Percentiles rank a stretch among this genome's conserved stretches.
Conservation (phyloP, 2,888 invertebrate genomes). For the Tetragonisca angustula region DNA sequence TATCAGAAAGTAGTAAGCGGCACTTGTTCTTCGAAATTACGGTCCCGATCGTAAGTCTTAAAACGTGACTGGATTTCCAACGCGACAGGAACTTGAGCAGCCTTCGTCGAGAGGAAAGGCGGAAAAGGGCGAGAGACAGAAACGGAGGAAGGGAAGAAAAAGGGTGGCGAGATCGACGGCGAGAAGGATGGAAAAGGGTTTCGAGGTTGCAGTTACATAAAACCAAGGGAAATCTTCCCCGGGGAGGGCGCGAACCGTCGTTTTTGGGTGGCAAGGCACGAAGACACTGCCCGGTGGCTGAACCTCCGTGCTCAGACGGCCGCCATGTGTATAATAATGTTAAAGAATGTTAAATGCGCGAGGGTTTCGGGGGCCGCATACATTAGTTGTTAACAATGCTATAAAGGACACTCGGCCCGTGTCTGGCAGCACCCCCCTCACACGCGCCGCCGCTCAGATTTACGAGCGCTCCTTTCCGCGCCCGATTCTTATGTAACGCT, state of each 20-base stretch:
- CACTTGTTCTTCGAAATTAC: constrained; percentile 69
- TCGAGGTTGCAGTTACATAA: constrained; percentile 74
- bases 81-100: constrained; percentile 22
- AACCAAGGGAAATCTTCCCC: constrained; percentile 70
- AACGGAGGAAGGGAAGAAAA: neutral
- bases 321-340: constrained; percentile 84
- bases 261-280: constrained; percentile 37
- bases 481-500: constrained; percentile 78
- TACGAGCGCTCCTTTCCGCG: constrained; percentile 77
- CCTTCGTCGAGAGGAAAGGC: neutral
- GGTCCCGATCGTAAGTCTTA: constrained; percentile 71
- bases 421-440: constrained; percentile 63
- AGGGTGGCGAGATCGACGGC: neutral
- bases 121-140: neutral
- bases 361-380: constrained; percentile 80
- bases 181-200: constrained; percentile 60
- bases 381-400: constrained; percentile 84
- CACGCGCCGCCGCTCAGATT: constrained; percentile 72
- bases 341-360: constrained; percentile 83
- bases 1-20: constrained; percentile 68
- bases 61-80: constrained; percentile 69
- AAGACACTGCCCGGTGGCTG: constrained; percentile 49
- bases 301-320: constrained; percentile 72
- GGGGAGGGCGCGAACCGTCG: constrained; percentile 64
- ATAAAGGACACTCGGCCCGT: constrained; percentile 83